Conservation (phyloP, 2,113 vertebrate species). For the Pelobates fuscus region DNA sequence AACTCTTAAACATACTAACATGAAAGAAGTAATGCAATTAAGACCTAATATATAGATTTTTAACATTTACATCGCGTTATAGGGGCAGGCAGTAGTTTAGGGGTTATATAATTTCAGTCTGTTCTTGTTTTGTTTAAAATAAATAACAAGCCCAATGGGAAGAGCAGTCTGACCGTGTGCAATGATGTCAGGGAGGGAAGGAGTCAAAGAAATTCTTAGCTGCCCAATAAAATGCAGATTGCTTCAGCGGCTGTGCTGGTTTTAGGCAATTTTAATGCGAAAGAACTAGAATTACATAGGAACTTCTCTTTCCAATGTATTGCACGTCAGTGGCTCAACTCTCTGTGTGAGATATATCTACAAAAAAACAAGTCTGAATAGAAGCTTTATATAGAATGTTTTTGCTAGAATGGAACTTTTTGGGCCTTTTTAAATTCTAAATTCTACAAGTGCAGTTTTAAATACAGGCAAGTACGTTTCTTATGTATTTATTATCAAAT, state of each 20-base stretch:
- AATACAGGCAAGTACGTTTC: too few relatives aligned
- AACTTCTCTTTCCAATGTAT: too few relatives aligned
- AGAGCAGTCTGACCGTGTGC: neutral
- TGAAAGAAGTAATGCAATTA: neutral
- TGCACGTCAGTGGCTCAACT: too few relatives aligned
- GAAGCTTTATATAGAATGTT: too few relatives aligned
- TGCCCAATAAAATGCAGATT: neutral
- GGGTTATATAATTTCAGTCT: neutral
- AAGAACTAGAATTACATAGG: too few relatives aligned
- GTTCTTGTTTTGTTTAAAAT: neutral
- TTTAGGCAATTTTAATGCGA: neutral
- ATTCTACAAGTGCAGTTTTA: too few relatives aligned
- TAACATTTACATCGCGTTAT: neutral
- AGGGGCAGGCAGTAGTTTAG: neutral
- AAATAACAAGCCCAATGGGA: neutral
- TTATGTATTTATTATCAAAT: too few relatives aligned
- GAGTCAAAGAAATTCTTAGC: neutral
- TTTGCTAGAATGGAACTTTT: too few relatives aligned
- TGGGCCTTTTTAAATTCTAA: too few relatives aligned
- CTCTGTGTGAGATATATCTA: too few relatives aligned
- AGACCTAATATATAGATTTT: neutral
- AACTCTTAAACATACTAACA: neutral
- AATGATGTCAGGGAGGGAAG: neutral
- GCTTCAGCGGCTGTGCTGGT: neutral
- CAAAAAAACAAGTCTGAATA: too few relatives aligned